Evolutionary conservation across 1,140 invertebrate genomes (phyloP).

Genomic region (Drosophila watanabei): DNA sequence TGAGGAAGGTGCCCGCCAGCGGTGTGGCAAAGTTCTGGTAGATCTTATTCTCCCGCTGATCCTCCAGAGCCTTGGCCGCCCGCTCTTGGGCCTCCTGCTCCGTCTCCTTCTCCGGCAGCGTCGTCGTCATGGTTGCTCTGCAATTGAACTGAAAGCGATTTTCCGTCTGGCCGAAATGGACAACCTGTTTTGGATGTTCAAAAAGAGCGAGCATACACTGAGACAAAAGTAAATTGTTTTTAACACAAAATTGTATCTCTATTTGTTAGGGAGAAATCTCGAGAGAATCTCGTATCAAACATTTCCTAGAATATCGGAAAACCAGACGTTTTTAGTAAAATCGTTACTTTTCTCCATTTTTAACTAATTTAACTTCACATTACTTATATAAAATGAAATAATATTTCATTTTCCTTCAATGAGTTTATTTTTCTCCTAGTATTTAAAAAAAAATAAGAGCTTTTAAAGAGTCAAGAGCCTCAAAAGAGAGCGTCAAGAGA

Average conservation of each 20-base stretch:
- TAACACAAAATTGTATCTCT: not conserved
- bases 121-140: constrained; percentile 47
- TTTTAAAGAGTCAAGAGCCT: not conserved
- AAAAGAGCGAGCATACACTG: constrained; percentile 8
- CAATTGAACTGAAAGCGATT: constrained; percentile 56
- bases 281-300: not conserved
- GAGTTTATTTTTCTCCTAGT: not conserved
- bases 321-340: not conserved
- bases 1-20: constrained; percentile 73
- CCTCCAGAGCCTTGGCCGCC: constrained; percentile 38
- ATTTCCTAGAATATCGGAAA: too few species aligned
- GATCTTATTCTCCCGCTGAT: constrained; percentile 65
- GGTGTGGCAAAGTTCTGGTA: constrained; percentile 83
- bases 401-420: not conserved
- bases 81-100: constrained; percentile 38
- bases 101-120: constrained; percentile 33
- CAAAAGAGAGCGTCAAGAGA: constrained; percentile 8
- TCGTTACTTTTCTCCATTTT: not conserved
- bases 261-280: not conserved
- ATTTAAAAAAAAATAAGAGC: not conserved
- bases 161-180: constrained; percentile 11
- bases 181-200: constrained; percentile 55
- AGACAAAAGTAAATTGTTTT: not conserved
- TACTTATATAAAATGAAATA: not conserved
- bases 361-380: not conserved